Conservation (phyloP, 1,140 invertebrate species). For the Calosoma granatense region DNA sequence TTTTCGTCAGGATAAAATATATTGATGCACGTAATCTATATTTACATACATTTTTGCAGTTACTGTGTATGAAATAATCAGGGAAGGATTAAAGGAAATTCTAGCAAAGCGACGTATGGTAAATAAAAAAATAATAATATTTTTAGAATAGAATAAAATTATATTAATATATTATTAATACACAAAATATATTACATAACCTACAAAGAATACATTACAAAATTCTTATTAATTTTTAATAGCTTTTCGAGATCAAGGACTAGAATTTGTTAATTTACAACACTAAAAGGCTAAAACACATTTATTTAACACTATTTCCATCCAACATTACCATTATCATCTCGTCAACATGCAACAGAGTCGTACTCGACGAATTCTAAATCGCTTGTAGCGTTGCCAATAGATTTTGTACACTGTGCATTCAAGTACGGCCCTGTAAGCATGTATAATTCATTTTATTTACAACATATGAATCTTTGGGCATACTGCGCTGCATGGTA, state of each 20-base stretch:
- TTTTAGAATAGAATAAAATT: conserved; percentile 1
- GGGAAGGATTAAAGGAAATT: no score
- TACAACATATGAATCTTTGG: neutral
- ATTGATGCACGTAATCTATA: no score
- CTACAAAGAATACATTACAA: neutral
- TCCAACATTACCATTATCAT: no score
- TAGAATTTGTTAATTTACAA: conserved; percentile 6
- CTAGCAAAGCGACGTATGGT: no score
- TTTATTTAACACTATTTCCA: neutral
- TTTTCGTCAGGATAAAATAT: no score
- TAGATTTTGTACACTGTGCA: neutral
- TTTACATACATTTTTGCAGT: no score
- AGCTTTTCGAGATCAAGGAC: conserved; percentile 4
- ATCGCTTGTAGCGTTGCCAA: no score
- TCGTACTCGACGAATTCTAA: no score
- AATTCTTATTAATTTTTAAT: neutral
- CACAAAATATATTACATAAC: neutral
- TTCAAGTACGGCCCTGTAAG: neutral
- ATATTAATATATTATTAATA: neutral
- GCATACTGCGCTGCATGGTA: neutral
- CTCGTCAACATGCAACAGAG: no score
- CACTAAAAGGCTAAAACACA: neutral
- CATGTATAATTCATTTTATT: neutral
- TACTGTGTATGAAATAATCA: no score
- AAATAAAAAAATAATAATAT: no score